These are phyloP conservation scores for Drosophila ficusphila DNA, from an alignment of 1,140 invertebrate species.

Conservation along the genomic window DNA sequence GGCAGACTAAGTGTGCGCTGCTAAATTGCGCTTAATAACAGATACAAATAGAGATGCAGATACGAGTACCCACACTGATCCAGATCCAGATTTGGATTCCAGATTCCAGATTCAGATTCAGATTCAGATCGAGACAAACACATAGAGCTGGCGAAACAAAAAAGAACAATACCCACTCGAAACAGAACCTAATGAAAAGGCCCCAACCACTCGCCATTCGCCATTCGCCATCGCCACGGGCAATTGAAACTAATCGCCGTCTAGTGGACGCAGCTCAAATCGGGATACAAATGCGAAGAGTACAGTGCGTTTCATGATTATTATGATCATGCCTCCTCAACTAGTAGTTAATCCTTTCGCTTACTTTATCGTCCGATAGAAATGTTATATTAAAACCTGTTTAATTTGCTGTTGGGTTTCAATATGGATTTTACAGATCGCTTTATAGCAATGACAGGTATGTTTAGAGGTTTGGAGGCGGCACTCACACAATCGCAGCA, in stretches of 20 bases:
- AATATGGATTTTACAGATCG: too few relatives aligned
- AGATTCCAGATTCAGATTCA: conserved; percentile 4
- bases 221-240: too few relatives aligned
- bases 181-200: conserved; percentile 52
- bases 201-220: conserved; percentile 40
- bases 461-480: too few relatives aligned
- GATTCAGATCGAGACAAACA: conserved; percentile 1
- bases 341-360: too few relatives aligned
- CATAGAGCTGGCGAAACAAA: conserved; percentile 15
- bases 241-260: conserved; percentile 77
- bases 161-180: conserved; percentile 21
- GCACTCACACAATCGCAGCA: conserved; percentile 1
- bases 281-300: not conserved
- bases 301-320: conserved; percentile 9
- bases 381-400: too few relatives aligned
- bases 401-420: too few relatives aligned
- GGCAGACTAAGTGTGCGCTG: not conserved
- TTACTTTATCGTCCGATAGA: too few relatives aligned
- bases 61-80: not conserved
- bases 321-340: too few relatives aligned
- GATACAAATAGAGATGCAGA: not conserved
- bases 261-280: conserved; percentile 18
- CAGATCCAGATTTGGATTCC: not conserved
- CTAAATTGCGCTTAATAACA: conserved; percentile 31
- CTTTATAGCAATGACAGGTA: too few relatives aligned